phyloP scores from a whole-genome alignment of 2,888 invertebrate species.

The Agonum fuliginosum region DNA sequence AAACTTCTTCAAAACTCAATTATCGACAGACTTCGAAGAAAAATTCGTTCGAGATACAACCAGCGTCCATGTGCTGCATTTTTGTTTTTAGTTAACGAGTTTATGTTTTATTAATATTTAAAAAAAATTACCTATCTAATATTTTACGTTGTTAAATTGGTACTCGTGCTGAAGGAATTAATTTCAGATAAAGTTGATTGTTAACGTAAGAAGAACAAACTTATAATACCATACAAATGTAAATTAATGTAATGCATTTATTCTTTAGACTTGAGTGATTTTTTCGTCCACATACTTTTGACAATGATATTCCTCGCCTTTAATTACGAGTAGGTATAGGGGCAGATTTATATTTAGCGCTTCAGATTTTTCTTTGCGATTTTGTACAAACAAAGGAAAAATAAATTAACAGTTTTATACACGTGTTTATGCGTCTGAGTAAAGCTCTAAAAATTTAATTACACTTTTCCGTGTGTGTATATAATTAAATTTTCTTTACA shows the following conservation, averaged over 20 bases:
- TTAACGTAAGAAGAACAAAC: too few species aligned
- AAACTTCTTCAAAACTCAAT: conserved; percentile 45
- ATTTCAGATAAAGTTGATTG: too few species aligned
- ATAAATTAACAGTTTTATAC: neutral
- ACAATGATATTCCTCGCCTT: too few species aligned
- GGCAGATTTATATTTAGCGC: too few species aligned
- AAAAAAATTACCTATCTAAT: neutral
- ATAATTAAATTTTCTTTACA: conserved; percentile 4
- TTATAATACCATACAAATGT: too few species aligned
- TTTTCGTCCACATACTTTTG: too few species aligned
- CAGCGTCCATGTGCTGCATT: neutral
- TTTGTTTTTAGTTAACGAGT: conserved; percentile 36
- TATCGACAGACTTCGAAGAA: conserved; percentile 21
- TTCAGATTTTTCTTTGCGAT: neutral
- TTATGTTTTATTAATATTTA: neutral
- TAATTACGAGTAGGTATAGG: too few species aligned
- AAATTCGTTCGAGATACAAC: conserved; percentile 17
- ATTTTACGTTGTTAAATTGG: neutral
- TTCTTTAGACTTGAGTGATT: too few species aligned
- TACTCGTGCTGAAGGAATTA: too few species aligned
- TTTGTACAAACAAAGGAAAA: conserved; percentile 7
- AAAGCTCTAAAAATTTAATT: conserved; percentile 23
- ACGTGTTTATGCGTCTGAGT: neutral
- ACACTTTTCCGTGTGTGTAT: neutral
- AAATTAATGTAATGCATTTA: too few species aligned